Conservation (phyloP, 2,113 vertebrate genomes). For the Chamaea fasciata region DNA sequence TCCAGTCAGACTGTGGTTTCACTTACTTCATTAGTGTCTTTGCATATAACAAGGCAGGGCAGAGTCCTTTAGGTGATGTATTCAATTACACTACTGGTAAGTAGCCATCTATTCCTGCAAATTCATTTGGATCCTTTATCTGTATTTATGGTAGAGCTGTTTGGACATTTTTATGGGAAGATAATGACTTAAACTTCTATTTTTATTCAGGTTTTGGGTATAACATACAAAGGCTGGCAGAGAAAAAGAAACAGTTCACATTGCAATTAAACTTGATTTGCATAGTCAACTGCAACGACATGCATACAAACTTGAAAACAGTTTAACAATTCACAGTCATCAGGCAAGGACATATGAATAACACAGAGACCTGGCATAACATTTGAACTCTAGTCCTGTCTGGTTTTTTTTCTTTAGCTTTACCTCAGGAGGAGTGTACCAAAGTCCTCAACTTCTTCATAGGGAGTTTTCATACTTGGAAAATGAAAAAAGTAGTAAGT, state of each 20-base stretch:
- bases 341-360: not conserved
- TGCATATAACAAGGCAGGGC: constrained; percentile 84
- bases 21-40: constrained; percentile 87
- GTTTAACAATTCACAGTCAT: not conserved
- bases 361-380: not conserved
- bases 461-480: not conserved
- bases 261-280: not conserved
- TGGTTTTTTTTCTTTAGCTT: not conserved
- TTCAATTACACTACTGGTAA: constrained; percentile 88
- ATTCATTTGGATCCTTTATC: not conserved
- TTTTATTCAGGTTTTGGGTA: not conserved
- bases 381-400: not conserved
- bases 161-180: not conserved
- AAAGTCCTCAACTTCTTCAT: not conserved
- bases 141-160: not conserved
- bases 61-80: constrained; percentile 78
- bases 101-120: not conserved
- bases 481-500: not conserved
- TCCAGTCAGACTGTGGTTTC: constrained; percentile 84
- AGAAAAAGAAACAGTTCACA: not conserved
- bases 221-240: not conserved
- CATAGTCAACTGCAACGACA: not conserved
- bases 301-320: not conserved
- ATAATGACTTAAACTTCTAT: not conserved
- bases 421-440: not conserved